A percentile compares a stretch with the other conserved stretches of the same genome.
These are phyloP conservation scores for Myotis daubentonii DNA, from an alignment of 2,797 vertebrate genomes.

Conservation along the genomic window DNA sequence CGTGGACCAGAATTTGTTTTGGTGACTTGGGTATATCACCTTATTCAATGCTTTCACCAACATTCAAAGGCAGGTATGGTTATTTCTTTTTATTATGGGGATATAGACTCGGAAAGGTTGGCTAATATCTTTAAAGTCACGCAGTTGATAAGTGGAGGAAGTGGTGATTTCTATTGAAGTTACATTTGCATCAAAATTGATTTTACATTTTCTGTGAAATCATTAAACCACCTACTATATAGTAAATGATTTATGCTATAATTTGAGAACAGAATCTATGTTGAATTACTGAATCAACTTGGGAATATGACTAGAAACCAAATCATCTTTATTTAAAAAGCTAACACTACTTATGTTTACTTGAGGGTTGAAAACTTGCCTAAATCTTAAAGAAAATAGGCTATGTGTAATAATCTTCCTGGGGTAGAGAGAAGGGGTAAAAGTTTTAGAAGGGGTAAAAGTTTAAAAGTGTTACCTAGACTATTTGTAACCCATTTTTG, in stretches of 20 bases:
- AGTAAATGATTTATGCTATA: constrained; percentile 81
- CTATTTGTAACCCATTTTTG: neutral
- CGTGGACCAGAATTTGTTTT: constrained; percentile 30
- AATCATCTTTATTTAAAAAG: constrained; percentile 80
- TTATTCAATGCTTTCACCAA: constrained; percentile 19
- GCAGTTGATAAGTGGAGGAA: constrained; percentile 63
- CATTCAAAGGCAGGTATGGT: constrained; percentile 35
- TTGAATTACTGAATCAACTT: constrained; percentile 79
- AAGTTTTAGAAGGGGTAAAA: neutral
- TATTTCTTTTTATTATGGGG: constrained; percentile 53
- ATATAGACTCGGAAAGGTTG: constrained; percentile 63
- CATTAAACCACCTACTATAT: constrained; percentile 79
- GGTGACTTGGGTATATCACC: constrained; percentile 31
- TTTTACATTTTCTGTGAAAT: constrained; percentile 81
- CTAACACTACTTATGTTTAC: constrained; percentile 72
- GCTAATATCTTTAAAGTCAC: constrained; percentile 71
- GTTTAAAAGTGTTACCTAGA: neutral
- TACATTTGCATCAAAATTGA: constrained; percentile 79
- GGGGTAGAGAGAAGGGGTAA: neutral
- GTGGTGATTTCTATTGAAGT: constrained; percentile 76
- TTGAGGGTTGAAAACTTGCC: constrained; percentile 58
- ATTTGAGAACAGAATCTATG: constrained; percentile 78
- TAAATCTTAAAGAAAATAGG: constrained; percentile 51
- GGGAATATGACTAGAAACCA: constrained; percentile 76
- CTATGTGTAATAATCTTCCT: neutral